Evolutionary conservation across 2,113 vertebrate species (phyloP).

Genomic region (Andinoacara biseriatus): DNA sequence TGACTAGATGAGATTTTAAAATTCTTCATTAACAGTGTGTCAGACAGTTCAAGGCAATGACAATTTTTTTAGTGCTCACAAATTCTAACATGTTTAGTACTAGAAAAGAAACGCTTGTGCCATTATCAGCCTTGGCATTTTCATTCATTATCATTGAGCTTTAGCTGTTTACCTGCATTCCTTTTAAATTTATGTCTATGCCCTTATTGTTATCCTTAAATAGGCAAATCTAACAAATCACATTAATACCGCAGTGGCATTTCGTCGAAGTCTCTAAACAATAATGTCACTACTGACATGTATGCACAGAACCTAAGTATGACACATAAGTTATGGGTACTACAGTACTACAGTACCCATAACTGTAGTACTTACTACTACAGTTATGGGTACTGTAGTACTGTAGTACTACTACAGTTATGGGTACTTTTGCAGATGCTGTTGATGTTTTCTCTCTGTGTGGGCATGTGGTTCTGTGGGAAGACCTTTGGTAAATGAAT

Average conservation of each 20-base stretch:
- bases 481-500: neutral
- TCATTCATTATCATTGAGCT: slow-evolving; percentile 3
- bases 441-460: neutral
- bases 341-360: too few relatives aligned
- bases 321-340: too few relatives aligned
- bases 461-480: neutral
- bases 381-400: too few relatives aligned
- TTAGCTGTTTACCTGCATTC: neutral
- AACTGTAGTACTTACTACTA: too few relatives aligned
- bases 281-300: neutral
- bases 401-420: too few relatives aligned
- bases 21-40: neutral
- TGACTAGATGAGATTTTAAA: neutral
- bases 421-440: too few relatives aligned
- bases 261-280: neutral
- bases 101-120: neutral
- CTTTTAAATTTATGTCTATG: neutral
- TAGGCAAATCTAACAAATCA: neutral
- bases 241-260: neutral
- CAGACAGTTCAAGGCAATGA: slow-evolving; percentile 33
- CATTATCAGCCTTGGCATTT: slow-evolving; percentile 20
- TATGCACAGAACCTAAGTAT: neutral
- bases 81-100: neutral
- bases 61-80: neutral
- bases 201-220: neutral